phyloP scores from a whole-genome alignment of 2,113 vertebrate species.

The Misgurnus anguillicaudatus region DNA sequence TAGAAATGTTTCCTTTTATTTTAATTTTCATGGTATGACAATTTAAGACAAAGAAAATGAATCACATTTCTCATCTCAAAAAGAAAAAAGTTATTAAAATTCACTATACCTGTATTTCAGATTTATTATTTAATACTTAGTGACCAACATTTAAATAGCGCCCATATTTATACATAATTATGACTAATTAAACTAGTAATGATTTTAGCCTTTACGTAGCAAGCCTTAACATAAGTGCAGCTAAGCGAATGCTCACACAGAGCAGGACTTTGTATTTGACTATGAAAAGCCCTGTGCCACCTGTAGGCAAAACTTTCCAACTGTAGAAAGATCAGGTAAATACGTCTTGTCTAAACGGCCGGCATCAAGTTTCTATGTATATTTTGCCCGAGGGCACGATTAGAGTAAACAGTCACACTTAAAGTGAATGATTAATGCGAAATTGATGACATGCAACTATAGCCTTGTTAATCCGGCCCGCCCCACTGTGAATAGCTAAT shows the following conservation, averaged over 20 bases:
- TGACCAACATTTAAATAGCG: too few species aligned
- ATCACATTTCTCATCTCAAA: too few species aligned
- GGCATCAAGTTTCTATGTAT: neutral
- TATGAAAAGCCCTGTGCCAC: slow-evolving; percentile 1
- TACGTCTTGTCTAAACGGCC: neutral
- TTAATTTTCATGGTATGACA: too few species aligned
- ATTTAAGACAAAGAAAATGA: too few species aligned
- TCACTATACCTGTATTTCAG: too few species aligned
- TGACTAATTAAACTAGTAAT: neutral
- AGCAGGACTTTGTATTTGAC: neutral
- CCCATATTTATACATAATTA: too few species aligned
- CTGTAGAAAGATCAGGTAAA: slow-evolving; percentile 12
- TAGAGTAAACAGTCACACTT: slow-evolving; percentile 22
- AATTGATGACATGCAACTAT: slow-evolving; percentile 27
- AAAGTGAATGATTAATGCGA: slow-evolving; percentile 37
- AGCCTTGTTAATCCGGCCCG: slow-evolving; percentile 10
- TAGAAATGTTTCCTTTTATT: too few species aligned
- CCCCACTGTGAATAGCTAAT: slow-evolving; percentile 43
- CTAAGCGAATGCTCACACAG: neutral
- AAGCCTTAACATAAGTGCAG: too few species aligned
- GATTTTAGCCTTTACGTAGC: neutral
- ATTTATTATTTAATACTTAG: too few species aligned
- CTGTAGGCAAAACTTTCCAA: slow-evolving; percentile 36
- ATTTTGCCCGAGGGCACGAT: slow-evolving; percentile 13
- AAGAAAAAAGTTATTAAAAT: too few species aligned